Base-by-base conservation (phyloP, 2,113 vertebrate species). In the Clarias magur region DNA sequence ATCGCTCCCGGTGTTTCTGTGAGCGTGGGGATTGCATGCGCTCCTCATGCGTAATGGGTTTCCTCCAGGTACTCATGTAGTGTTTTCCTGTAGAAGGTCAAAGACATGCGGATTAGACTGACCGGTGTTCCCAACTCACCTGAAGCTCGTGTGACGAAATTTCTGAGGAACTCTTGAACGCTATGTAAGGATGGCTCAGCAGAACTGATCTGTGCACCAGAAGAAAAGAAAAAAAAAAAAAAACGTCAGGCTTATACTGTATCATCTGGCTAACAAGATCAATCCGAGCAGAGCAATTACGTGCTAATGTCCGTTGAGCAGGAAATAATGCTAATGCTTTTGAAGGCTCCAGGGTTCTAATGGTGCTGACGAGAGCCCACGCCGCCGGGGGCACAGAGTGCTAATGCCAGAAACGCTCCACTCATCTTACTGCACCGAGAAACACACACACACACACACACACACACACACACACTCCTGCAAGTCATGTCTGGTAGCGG, bases 271-370 rank as follows among this genome's bases (percentile, higher is more conserved):
- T 85, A 89, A 89, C 86, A 83, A 87, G 86, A 88, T 87, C 62
- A 87, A 86, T 79, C 83, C 85, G 70, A 83, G 78, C 88, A 83
- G 86, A 80, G 79, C 83, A 88, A 85, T 85, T 88, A 83, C 56
- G 53, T 80, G n/a, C 78, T 89, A 88, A 88, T 87, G 83, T 89
- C 86, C 80, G 60, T 62, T 72, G 21, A 88, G 63, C 88, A 89
- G 88, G 88, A 89, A 89, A 88, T 85, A 78, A 70, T 86, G 70
- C 70, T 83, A 85, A 89, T 89, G 86, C 80, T 89, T 87, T 87
- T 57, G 85, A 85, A 87, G 83, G 82, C 85, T 88, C 68, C 81
- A 83, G 80, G 86, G 81, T 63, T 72, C 19, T 89, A 89, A 88
- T 87, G 86, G 88, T 85, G 86, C 78, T 83, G 68, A 72, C 70